These are phyloP conservation scores for Macrophya alboannulata DNA, from an alignment of 2,888 invertebrate genomes.

Conservation along the genomic window DNA sequence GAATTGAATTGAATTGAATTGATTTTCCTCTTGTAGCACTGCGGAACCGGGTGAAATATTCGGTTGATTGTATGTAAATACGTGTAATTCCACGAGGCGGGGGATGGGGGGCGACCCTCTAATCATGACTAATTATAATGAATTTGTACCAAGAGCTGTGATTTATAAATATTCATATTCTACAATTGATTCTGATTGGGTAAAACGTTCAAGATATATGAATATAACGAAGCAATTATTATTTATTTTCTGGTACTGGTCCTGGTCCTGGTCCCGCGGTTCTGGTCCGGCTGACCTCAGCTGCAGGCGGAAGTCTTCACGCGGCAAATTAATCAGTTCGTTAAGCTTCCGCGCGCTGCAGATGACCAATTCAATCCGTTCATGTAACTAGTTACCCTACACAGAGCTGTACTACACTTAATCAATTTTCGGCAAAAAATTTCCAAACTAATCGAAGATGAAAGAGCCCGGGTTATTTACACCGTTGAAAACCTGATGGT, in stretches of 20 bases:
- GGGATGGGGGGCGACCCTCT: constrained; percentile 10
- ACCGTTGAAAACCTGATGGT: not conserved
- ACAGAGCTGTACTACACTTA: not conserved
- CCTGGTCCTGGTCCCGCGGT: not conserved
- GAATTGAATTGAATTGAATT: constrained; percentile 8
- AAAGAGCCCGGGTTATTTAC: not conserved
- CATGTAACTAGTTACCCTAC: no score
- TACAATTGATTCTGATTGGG: constrained; percentile 40
- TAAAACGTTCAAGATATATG: not conserved
- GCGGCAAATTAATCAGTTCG: constrained; percentile 46
- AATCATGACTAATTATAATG: constrained; percentile 46
- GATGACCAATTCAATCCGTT: not conserved
- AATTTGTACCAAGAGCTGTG: constrained; percentile 16
- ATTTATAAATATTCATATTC: constrained; percentile 35
- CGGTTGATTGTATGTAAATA: constrained; percentile 11
- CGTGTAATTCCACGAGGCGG: not conserved
- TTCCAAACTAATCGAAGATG: constrained; percentile 30
- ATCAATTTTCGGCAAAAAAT: not conserved
- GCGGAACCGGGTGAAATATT: not conserved
- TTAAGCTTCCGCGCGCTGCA: constrained; percentile 34
- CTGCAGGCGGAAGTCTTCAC: not conserved
- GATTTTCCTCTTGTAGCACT: not conserved
- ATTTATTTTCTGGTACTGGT: constrained; percentile 17
- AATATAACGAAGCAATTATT: constrained; percentile 39
- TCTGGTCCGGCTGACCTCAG: no score